Evolutionary conservation across 2,888 invertebrate genomes (phyloP), one percentile per base, ranked within the genome.

Genomic region (Gymnosoma rotundatum): DNA sequence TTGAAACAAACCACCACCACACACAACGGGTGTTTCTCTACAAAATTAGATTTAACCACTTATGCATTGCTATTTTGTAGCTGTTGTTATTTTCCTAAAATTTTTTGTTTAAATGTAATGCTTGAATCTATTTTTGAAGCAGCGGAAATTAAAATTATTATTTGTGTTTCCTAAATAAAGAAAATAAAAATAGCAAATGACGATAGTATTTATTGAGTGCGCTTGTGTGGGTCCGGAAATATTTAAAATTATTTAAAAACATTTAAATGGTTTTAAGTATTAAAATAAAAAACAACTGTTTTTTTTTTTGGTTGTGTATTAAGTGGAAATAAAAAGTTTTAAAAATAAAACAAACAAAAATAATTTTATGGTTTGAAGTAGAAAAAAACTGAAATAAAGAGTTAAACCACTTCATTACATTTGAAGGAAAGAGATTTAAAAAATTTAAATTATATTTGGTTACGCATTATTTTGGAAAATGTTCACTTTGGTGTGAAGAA

Each of bases 101-200:
- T 45, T 58, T 69, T 45, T 4, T 25, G 7, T 2, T 38, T n/a
- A n/a, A n/a, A n/a, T 16, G 9, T 50, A 42, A 56, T n/a, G 2
- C 16, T 64, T 8, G 25, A 16, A 38, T 52, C 25, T n/a, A 25
- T 50, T 50, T 66, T 52, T 52, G 25, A 18, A 48, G 38, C 18
- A 52, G 16, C 36, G 76, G 76, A 76, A 60, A 67, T 76, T 67
- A 67, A 76, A 76, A 60, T 25, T 50, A 60, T 76, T 67, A 50
- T 21, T 60, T 76, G 60, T 60, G 60, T 67, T 69, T 67, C 38
- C 48, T 12, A 25, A 18, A 52, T 16, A 56, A 56, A 56, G 16
- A 20, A 52, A 7, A 8, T 18, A 18, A 18, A 5, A 52, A 8
- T 6, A n/a, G 16, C 45, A 18, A 45, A 18, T 42, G 12, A 42